Evolutionary conservation across 2,888 invertebrate genomes (phyloP), one percentile per base, ranked within the genome.

Genomic region (Sipunculus nudus): DNA sequence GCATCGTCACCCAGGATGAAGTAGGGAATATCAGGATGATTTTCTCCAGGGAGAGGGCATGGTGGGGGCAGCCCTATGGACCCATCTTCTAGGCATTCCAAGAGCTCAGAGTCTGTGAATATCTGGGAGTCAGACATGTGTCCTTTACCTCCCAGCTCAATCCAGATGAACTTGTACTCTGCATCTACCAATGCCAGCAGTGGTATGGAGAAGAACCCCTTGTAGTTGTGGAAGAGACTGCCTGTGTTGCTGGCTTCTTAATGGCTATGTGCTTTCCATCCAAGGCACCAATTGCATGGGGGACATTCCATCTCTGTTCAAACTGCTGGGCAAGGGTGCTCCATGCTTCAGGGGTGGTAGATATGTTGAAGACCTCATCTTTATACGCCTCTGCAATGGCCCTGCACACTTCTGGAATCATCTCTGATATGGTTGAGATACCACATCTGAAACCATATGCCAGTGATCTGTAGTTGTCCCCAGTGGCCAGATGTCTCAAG

Each of bases 81-180:
- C 13, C 55, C 54, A 39, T 63, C 56, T 46, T 55, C 60, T n/a
- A n/a, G n/a, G 32, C 59, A 56, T 29, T 64, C 54, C 50, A 53
- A 50, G 47, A 64, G 57, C 41, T 60, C 48, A 19, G 59, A 49
- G 57, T n/a, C 63, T 19, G 16, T 53, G 28, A 61, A 60, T 35
- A 63, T 53, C 60, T 64, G 61, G 38, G 60, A 21, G 52, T 65
- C 65, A 16, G 58, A 54, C 54, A 58, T 60, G 45, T 54, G 54
- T 40, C 50, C 58, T 62, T 59, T 56, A 29, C 57, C 61, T 25
- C 57, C 53, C 39, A 53, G 57, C 52, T 61, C 49, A n/a, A n/a
- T n/a, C n/a, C n/a, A n/a, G n/a, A n/a, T n/a, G n/a, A n/a, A n/a
- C n/a, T n/a, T n/a, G n/a, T n/a, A n/a, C n/a, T n/a, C n/a, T n/a